phyloP scores from a whole-genome alignment of 1,140 invertebrate genomes.

The Sarcophaga bullata region DNA sequence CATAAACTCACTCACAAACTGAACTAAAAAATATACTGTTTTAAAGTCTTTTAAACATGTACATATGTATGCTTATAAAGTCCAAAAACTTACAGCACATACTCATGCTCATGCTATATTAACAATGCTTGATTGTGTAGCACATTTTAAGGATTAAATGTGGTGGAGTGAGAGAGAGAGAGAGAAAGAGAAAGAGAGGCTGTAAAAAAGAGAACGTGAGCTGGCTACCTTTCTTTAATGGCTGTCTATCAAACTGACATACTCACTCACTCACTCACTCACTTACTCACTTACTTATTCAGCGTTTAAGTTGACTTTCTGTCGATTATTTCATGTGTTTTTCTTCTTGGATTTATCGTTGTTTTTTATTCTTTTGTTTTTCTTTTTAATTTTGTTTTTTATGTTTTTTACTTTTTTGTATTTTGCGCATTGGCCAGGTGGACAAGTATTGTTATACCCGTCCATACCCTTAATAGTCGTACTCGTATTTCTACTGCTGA shows the following conservation, averaged over 20 bases:
- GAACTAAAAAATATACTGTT: too few species aligned
- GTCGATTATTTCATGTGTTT: conserved; percentile 18
- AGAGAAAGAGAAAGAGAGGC: too few species aligned
- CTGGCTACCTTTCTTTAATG: too few species aligned
- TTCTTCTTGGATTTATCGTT: neutral
- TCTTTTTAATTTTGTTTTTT: neutral
- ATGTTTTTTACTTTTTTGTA: neutral
- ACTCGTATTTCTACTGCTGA: conserved; percentile 15
- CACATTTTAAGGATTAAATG: too few species aligned
- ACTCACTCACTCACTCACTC: neutral
- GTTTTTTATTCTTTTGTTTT: neutral
- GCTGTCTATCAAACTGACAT: neutral
- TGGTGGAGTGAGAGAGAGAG: too few species aligned
- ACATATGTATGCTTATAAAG: too few species aligned
- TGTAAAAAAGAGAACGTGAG: too few species aligned
- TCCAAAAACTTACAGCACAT: too few species aligned
- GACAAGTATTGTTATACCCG: neutral
- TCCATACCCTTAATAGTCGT: neutral
- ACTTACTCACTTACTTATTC: neutral
- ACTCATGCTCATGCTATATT: too few species aligned
- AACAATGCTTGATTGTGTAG: too few species aligned
- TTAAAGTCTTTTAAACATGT: too few species aligned
- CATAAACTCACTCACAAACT: too few species aligned
- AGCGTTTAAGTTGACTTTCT: neutral
- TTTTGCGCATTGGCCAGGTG: conserved; percentile 37